Evolutionary conservation across 92 coral and sea anemone genomes (phyloP), one percentile per base, ranked within the genome.

Genomic region (Palythoa caribaeorum): DNA sequence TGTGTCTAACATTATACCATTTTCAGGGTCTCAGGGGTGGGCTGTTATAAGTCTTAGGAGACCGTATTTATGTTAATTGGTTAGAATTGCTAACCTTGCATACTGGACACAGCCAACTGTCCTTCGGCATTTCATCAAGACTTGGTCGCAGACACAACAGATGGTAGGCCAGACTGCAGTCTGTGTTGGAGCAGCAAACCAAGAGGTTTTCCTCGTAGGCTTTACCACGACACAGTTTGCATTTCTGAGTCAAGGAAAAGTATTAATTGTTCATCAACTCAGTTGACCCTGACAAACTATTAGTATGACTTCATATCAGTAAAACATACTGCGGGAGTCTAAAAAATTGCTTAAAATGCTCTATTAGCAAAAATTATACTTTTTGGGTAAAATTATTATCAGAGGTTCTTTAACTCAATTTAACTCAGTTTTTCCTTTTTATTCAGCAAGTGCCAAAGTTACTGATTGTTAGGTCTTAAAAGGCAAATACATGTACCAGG

Each of bases 81-180:
- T 28, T 44, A 44, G 6, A 8, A 2, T 8, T 44, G 7, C 50
- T 44, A 44, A 97, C 99, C 96, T 92, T 87, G 84, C 99, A 97
- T 2, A 74, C 69, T 4, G 93, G 94, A 70, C 99, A 97, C n/a
- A 85, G 90, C 99, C 99, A 97, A 72, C 93, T 92, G 53, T 93
- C 93, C 65, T 93, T 89, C 2, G 97, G 98, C 39, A 92, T 88
- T 62, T 92, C 92, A 17, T 90, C 88, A 14, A 95, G 88, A 44
- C 94, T 92, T 8, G 96, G 98, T 66, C 99, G 90, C 75, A 97
- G 79, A 85, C 99, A 97, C 21, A 50, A 76, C 54, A 95, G 78
- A 60, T 97, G 99, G 83, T 71, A 97, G 51, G 94, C 98, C 78
- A 88, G 69, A 80, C 86, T 94, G 70, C 99, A 97, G 75, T 94